phyloP scores from a whole-genome alignment of 2,113 vertebrate genomes.

The Corythornis cristatus region DNA sequence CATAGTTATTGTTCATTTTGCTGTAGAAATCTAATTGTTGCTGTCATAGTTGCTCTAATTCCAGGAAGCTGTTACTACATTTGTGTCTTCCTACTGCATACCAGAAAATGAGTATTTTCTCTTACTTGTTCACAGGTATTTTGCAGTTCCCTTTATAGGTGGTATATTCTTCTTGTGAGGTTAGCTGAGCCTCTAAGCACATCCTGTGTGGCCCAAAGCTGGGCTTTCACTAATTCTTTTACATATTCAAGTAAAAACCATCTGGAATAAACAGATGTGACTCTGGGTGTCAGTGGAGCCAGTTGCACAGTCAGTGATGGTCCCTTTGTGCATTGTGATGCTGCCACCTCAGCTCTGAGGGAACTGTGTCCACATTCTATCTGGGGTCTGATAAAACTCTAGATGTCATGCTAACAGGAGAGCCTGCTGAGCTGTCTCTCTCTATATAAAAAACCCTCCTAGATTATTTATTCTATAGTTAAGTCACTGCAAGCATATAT shows the following conservation, averaged over 20 bases:
- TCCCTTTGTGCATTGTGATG: background rate
- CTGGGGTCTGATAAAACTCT: background rate
- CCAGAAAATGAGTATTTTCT: background rate
- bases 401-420: background rate
- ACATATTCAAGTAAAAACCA: background rate
- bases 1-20: background rate
- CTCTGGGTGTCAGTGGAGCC: background rate
- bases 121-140: background rate
- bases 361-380: background rate
- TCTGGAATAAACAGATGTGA: background rate
- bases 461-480: background rate
- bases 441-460: background rate
- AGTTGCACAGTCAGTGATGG: background rate
- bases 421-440: background rate
- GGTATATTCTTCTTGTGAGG: background rate
- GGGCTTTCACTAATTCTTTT: background rate
- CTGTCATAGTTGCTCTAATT: background rate
- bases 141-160: background rate
- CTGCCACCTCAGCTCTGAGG: background rate
- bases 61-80: background rate
- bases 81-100: background rate
- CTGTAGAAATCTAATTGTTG: background rate
- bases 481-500: background rate
- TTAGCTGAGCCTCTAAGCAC: background rate
- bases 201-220: background rate